Conservation (phyloP, 2,113 vertebrate genomes). For the Arenaria interpres region DNA sequence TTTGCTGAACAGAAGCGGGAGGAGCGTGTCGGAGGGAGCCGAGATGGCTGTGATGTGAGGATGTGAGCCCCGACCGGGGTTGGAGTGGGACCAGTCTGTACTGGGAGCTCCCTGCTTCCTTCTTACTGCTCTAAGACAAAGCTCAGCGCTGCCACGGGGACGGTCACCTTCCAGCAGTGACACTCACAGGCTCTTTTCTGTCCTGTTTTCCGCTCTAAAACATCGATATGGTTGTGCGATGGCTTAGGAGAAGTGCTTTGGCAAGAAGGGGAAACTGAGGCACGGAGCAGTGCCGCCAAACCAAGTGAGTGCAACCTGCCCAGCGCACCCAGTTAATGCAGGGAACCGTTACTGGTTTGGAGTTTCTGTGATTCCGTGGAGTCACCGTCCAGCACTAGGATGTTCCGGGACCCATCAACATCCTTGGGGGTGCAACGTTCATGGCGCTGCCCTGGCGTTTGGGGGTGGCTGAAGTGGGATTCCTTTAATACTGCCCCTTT, state of each 20-base stretch:
- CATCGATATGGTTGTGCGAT: rapidly evolving
- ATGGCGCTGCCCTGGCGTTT: not conserved
- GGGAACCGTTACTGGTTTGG: not conserved
- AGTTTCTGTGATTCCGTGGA: not conserved
- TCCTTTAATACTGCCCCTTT: not conserved
- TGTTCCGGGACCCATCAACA: rapidly evolving
- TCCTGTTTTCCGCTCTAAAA: not conserved
- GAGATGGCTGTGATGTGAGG: not conserved
- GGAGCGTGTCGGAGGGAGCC: not conserved
- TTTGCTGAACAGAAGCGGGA: not conserved
- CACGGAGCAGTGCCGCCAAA: not conserved
- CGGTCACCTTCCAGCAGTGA: not conserved
- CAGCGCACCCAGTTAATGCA: not conserved
- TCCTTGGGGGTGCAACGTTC: rapidly evolving
- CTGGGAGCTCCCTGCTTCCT: not conserved
- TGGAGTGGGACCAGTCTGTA: not conserved
- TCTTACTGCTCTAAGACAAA: not conserved
- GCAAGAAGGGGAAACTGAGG: not conserved
- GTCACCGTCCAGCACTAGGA: rapidly evolving
- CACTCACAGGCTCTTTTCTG: not conserved
- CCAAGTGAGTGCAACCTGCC: rapidly evolving
- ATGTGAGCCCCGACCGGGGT: not conserved
- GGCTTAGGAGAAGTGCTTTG: not conserved
- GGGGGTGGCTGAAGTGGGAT: not conserved
- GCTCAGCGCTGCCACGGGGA: not conserved